Evolutionary conservation across 2,113 vertebrate genomes (phyloP), one percentile per base, ranked within the genome.

Genomic region (Sander lucioperca): DNA sequence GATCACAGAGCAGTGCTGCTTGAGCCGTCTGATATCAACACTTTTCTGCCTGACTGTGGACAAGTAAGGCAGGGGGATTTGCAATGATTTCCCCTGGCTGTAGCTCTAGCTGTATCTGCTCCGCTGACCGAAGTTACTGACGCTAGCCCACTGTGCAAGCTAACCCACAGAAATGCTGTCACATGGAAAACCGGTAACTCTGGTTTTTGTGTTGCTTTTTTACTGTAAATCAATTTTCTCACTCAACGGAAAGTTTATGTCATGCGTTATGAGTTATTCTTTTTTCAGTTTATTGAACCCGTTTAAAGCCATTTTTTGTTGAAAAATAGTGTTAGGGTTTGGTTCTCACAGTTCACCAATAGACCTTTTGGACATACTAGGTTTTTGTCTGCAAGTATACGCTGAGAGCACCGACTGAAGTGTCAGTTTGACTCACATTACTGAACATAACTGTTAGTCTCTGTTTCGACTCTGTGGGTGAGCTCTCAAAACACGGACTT

Each of bases 21-120:
- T 89, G 87, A 92, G 90, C 84, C 12, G 73, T 89, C 88, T 90
- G 80, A 89, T 90, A 92, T 86, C 89, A 91, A 92, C 89, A 87
- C 86, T 91, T 89, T 91, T 92, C 86, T 86, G 90, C 86, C 81
- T 83, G 90, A 82, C 79, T 87, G 79, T 89, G 80, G 85, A 86
- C 79, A 74, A 85, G 77, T 69, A 82, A 88, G 62, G 75, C 72
- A 65, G 81, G 39, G 70, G 89, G 88, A 90, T 91, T 90, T 91
- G 70, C 48, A 53, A 80, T 91, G 86, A 93, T 91, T 88, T 92
- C 87, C 86, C 86, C 85, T 43, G 83, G 66, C 90, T 85, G 80
- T 56, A 48, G 69, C 71, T 77, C 65, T 3, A 14, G 54, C 71
- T 82, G 85, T 61, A 65, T 84, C 84, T 83, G 77, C 82, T 88